Evolutionary conservation across 2,888 invertebrate genomes (phyloP).

Genomic region (Himalopsyche tibetana): DNA sequence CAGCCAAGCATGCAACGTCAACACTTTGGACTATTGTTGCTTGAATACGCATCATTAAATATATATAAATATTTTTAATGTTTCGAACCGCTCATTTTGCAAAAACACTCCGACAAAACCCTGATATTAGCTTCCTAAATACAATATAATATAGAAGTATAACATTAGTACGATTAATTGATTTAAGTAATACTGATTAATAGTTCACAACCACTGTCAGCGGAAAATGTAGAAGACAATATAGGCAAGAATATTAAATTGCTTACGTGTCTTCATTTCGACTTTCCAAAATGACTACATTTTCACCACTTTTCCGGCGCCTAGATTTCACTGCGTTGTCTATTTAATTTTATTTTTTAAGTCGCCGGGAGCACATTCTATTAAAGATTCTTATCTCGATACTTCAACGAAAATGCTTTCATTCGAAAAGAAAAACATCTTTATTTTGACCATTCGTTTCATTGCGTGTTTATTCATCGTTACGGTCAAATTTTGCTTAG

Average conservation of each 20-base stretch:
- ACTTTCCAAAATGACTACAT: conserved; percentile 48
- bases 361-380: conserved; percentile 7
- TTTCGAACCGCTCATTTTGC: too few relatives aligned
- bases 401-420: background rate
- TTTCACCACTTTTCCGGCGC: conserved; percentile 48
- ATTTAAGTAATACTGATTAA: background rate
- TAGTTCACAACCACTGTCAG: background rate
- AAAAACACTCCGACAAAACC: too few relatives aligned
- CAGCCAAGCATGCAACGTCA: too few relatives aligned
- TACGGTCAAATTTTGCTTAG: background rate
- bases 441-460: background rate
- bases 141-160: too few relatives aligned
- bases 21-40: too few relatives aligned
- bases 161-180: too few relatives aligned
- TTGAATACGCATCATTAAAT: too few relatives aligned
- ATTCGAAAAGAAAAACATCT: conserved; percentile 23
- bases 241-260: conserved; percentile 49
- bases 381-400: conserved; percentile 12
- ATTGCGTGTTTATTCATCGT: conserved; percentile 23
- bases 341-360: conserved; percentile 37
- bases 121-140: too few relatives aligned
- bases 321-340: conserved; percentile 18
- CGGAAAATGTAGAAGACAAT: conserved; percentile 28
- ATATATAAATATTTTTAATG: too few relatives aligned
- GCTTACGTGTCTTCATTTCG: conserved; percentile 51